phyloP scores from a whole-genome alignment of 2,113 vertebrate species.

The Hyperopisus bebe region DNA sequence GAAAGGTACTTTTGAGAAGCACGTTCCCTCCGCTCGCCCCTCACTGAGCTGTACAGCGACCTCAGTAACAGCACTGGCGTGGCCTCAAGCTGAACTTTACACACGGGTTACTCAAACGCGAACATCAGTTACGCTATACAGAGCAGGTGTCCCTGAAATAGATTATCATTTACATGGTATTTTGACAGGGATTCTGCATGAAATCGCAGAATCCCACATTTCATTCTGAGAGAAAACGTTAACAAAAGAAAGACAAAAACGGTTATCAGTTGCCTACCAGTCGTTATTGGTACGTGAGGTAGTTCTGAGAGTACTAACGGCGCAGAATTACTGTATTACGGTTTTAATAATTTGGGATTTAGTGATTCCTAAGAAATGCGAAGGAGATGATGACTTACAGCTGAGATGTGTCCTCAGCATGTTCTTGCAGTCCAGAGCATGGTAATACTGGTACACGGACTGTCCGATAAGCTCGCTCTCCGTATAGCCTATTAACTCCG shows the following conservation, averaged over 20 bases:
- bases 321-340: too few relatives aligned
- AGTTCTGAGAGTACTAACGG: not conserved
- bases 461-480: slow-evolving; percentile 41
- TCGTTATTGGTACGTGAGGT: not conserved
- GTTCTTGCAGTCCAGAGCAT: slow-evolving; percentile 38
- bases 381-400: slow-evolving; percentile 30
- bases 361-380: not conserved
- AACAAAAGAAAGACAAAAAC: not conserved
- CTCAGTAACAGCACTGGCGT: not conserved
- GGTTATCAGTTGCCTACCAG: not conserved
- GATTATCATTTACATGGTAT: not conserved
- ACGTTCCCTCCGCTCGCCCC: not conserved
- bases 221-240: not conserved
- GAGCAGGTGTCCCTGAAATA: not conserved
- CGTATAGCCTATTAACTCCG: slow-evolving; percentile 40
- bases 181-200: not conserved
- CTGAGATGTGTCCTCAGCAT: slow-evolving; percentile 35
- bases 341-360: not conserved
- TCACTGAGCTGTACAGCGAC: not conserved
- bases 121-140: not conserved
- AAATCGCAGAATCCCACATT: not conserved
- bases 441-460: slow-evolving; percentile 44
- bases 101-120: not conserved
- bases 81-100: not conserved
- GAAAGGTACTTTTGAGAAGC: not conserved